Base-by-base conservation (phyloP, 1,140 invertebrate genomes). In the Harpegnathos saltator region DNA sequence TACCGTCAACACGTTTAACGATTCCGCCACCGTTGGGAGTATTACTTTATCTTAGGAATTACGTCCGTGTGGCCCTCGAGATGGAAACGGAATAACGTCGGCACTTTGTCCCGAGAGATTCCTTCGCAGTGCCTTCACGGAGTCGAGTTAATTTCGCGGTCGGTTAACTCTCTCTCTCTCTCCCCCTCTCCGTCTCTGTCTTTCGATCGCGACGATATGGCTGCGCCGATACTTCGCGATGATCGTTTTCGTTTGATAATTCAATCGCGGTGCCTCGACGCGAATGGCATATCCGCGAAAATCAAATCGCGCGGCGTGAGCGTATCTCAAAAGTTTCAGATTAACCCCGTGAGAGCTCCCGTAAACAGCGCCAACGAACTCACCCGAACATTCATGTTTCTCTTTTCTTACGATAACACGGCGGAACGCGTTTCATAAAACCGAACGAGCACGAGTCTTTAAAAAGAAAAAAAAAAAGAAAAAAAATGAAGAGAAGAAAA, bases 341-440 rank as follows among this genome's bases (percentile, higher is more conserved):
- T 56, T 77, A 24, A 54, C 3, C 19, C 56, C 62, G 29, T 11
- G 29, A 33, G 29, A 68, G n/a, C 26, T 56, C 50, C 12, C 68
- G 68, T 24, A 24, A 78, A 68, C 48, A 68, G 68, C 33, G 5
- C 38, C 62, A 5, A 38, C 48, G 15, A 38, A 66, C 22, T 26
- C 54, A 56, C 19, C 24, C n/a, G 63, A 29, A 56, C 52, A 78
- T 68, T 78, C 50, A 78, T 68, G 48, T 78, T 78, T 78, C 22
- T 44, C 38, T 11, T 44, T 44, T 44, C 38, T 44, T 44, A 44
- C 38, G 38, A 68, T 56, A 78, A 78, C 14, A 17, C 24, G 14
- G 26, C 44, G 15, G 54, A 56, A 68, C 3, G 12, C 33, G 62
- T 26, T 54, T 9, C 50, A 66, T 77, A 78, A 75, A 68, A 24